Base-by-base conservation (phyloP, 2,888 invertebrate species). In the Merodon equestris region DNA sequence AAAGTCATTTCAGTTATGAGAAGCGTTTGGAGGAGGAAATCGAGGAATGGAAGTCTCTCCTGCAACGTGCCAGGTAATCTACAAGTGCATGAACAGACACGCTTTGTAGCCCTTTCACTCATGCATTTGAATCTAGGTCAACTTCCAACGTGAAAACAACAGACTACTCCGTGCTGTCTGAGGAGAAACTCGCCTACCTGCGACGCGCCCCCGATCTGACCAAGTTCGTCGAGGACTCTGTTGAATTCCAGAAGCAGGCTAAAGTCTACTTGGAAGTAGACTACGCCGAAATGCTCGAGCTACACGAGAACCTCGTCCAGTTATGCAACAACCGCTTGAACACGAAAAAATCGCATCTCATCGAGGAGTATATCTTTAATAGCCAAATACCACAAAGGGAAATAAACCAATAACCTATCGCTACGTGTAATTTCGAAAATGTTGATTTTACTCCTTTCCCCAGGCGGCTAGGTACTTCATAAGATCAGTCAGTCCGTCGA, bases 401-500 rank as follows among this genome's bases (percentile, higher is more conserved):
- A 48, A 54, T 64, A 75, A 67, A 67, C 34, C 36, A 7, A 27
- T 77, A 71, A 61, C 45, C 19, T 48, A 64, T 53, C 56, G n/a
- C 42, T 15, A 18, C 13, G 19, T 17, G 3, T 50, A 51, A 47
- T 44, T 68, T 36, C 44, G 48, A 50, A 36, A 58, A 44, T 54
- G 5, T 13, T 9, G 12, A 40, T 18, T 42, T 85, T 67, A 86
- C 75, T 88, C 87, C 72, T 86, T 88, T 34, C 86, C 86, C 87
- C 88, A 89, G 36, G 90, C 86, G 81, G 92, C 90, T 83, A 96
- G 87, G 88, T 97, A 97, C 82, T 92, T 93, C 84, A 97, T 90
- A 38, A 97, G 90, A 88, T 97, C 97, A 83, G 94, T 95, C 38
- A 97, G 88, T 68, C 94, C 94, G 83, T 92, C 93, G 85, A 97